Base-by-base conservation (phyloP, 1,140 invertebrate genomes). In the Melipona quadrifasciata region DNA sequence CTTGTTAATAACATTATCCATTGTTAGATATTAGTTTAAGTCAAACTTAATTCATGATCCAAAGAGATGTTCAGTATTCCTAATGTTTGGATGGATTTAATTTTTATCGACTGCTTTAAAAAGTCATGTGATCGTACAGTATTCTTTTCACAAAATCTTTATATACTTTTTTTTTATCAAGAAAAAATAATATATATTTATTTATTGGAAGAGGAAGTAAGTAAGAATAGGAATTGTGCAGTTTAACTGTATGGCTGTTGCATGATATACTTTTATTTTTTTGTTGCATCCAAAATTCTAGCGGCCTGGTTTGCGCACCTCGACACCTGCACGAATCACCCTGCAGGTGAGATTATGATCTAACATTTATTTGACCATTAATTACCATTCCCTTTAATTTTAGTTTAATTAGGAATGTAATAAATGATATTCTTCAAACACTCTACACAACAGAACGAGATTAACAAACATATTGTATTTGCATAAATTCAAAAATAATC, bases 291-390 rank as follows among this genome's bases (percentile, higher is more conserved):
- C 91, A 77, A 92, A 86, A 91, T 94, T 94, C 88, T 94, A 94
- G 93, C 94, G 89, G 90, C 71, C 91, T 83, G 91, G 91, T 90
- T 91, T 93, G 76, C 92, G 91, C 84, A 90, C 90, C 78, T 86
- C 90, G 39, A 91, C 93, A 92, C 92, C 93, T 92, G 92, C 90
- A 86, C 87, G 91, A 92, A 92, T 89, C 78, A 92, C 91, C 85
- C 74, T 93, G 91, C 94, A 95, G 94, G 94, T 95, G 94, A 95
- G 94, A 93, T 76, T 24, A 85, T 82, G 70, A 86, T 87, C 55
- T 89, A 80, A 80, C 67, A 87, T 24, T 58, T 64, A 71, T 77
- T 85, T 72, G 39, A 39, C n/a, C 19, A 61, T 87, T 65, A 76
- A 68, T 82, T 83, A 68, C 71, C 71, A 47, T 57, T 31, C 21